Percentiles rank a stretch among this genome's conserved stretches.
These are phyloP conservation scores for Microctenopoma stevenorrisi DNA, from an alignment of 2,797 vertebrate genomes.

Conservation along the genomic window DNA sequence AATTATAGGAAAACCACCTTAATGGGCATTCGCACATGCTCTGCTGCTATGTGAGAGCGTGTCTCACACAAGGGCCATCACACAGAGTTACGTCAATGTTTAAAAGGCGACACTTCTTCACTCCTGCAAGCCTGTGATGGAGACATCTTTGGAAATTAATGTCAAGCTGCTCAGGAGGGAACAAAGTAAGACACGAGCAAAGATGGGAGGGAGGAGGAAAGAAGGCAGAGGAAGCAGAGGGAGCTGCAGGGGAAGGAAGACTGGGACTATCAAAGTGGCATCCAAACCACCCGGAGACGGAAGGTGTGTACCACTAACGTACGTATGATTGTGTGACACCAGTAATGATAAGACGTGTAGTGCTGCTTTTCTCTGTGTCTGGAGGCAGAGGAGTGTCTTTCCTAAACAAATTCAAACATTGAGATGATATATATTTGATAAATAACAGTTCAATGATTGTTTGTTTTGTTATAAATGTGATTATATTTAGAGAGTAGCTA, in stretches of 20 bases:
- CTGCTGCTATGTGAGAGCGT: conserved; percentile 6
- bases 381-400: not conserved
- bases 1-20: conserved; percentile 41
- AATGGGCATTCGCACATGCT: conserved; percentile 35
- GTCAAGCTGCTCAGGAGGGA: conserved; percentile 34
- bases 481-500: too few relatives aligned
- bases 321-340: not conserved
- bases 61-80: conserved; percentile 6
- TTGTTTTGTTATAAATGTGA: too few relatives aligned
- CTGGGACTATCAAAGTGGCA: not conserved
- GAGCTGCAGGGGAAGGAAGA: not conserved
- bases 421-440: not conserved
- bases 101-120: conserved; percentile 47
- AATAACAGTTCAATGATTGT: not conserved
- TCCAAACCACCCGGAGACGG: not conserved
- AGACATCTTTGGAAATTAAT: conserved; percentile 51
- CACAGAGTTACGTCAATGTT: conserved; percentile 29
- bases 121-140: conserved; percentile 29
- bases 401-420: not conserved
- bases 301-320: conserved; percentile 3
- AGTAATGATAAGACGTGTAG: conserved; percentile 17
- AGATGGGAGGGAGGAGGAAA: conserved; percentile 14
- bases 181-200: conserved; percentile 27
- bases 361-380: conserved; percentile 6
- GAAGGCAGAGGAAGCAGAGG: not conserved